Evolutionary conservation across 2,888 invertebrate genomes (phyloP).

Genomic region (Lysandra coridon): DNA sequence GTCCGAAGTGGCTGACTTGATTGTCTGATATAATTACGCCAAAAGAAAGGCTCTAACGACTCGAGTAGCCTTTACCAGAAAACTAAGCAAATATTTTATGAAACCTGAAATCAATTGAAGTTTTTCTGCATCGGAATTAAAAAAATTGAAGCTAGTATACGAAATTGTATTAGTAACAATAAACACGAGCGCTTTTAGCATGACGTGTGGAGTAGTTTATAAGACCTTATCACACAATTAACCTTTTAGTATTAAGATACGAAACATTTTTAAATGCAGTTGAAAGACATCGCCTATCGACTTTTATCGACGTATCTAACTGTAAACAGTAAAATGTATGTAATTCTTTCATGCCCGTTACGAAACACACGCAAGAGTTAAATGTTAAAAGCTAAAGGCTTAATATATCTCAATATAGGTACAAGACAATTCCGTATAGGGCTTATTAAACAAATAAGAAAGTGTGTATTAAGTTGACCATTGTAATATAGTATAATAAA

Average conservation of each 20-base stretch:
- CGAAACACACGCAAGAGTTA: background rate
- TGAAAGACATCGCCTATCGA: background rate
- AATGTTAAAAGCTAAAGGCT: background rate
- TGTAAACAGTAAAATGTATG: background rate
- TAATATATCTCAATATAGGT: background rate
- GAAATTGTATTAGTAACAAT: background rate
- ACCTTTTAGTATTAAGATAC: background rate
- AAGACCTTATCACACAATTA: background rate
- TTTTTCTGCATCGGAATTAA: too few relatives aligned
- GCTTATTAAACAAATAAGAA: background rate
- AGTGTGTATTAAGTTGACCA: background rate
- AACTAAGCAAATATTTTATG: too few relatives aligned
- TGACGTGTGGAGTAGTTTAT: background rate
- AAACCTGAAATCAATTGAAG: too few relatives aligned
- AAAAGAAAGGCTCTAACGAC: too few relatives aligned
- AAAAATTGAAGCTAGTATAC: background rate
- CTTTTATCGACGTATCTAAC: background rate
- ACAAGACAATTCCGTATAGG: background rate
- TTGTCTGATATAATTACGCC: too few relatives aligned
- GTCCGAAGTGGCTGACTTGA: too few relatives aligned
- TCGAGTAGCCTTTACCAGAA: too few relatives aligned
- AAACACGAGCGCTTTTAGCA: too few relatives aligned
- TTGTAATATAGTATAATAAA: too few relatives aligned
- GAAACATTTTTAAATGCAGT: background rate
- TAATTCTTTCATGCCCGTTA: background rate